Base-by-base conservation (phyloP, 2,797 vertebrate species). In the Sternarchorhynchus goeldii region DNA sequence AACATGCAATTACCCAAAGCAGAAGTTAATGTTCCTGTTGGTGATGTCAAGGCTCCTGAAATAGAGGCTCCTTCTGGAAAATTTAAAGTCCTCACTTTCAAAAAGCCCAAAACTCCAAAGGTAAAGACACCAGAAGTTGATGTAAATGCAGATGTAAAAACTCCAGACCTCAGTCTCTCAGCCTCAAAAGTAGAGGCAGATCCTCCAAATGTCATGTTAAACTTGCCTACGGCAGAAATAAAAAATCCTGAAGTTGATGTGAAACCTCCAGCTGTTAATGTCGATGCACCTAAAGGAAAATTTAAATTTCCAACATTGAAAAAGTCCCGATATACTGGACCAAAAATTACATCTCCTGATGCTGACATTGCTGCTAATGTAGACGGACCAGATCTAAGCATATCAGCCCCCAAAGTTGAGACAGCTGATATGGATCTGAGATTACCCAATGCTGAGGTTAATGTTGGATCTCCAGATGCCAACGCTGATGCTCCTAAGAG, bases 291-390 rank as follows among this genome's bases (percentile, higher is more conserved):
- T 18, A 88, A 90, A 45, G 86, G 81, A 17, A 91, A 88, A 82
- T 56, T 90, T 0, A 89, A 88, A 68, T 77, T 87, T 74, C 80
- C 83, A 73, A 74, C 64, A 5, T 3, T 86, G 4, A 88, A 85
- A 18, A 89, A 7, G 32, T 74, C 83, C 0, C 70, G 79, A 2
- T 2, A 81, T 17, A 90, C 89, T 21, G 62, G 85, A 8, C 81
- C 86, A 36, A 88, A 90, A 63, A 31, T 86, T 1, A 89, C 90
- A 81, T 64, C 73, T 5, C 82, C 87, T 63, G 86, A 90, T 65
- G 14, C 86, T 68, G 85, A 90, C 6, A 2, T 90, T 69, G 69
- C 87, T 53, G 80, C 82, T 74, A 80, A 89, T 53, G 14, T 91
- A 20, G 83, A 32, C 17, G 39, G 81, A 57, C 85, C 91, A 32